Base-by-base conservation (phyloP, 2,113 vertebrate species). In the Elachura formosa region DNA sequence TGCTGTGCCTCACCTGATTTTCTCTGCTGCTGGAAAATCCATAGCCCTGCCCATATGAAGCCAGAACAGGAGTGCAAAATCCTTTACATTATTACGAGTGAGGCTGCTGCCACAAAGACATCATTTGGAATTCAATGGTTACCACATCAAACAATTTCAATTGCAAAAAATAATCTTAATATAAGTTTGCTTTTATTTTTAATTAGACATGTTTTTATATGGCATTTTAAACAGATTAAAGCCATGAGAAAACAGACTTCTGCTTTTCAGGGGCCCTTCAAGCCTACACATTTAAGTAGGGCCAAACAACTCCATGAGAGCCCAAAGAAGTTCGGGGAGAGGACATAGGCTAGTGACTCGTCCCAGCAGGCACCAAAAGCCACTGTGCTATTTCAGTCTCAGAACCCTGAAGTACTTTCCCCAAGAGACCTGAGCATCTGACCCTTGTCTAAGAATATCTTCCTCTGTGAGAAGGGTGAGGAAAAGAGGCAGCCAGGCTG, bases 101-200 rank as follows among this genome's bases (percentile, higher is more conserved):
- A 87, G 80, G 31, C 68, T 71, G 48, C 56, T 56, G 66, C 31
- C 68, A 82, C 54, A 40, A 24, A 66, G 38, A 52, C 54, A 45
- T 23, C 2, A 45, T 68, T 59, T 87, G 41, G 48, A 92, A 7
- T 38, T 46, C 41, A 31, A 2, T 12, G 15, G 51, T 13, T 68
- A 38, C 19, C 48, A 64, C 45, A 55, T 23, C 48, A 22, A 79
- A 64, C 22, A 76, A 41, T 43, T 51, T 76, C 76, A 90, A 28
- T 19, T 3, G 29, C 64, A 95, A 66, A 63, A 78, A 84, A 69
- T 68, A 89, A 45, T 21, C 25, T 43, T 51, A 85, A 86, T 62
- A 26, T 45, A 76, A 89, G 67, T 69, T 40, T 87, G 79, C 68
- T 80, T 83, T 94, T 83, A 62, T 87, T 90, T 92, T 87, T 89